Evolutionary conservation across 2,797 vertebrate genomes (phyloP).

Genomic region (Paguma larvata): DNA sequence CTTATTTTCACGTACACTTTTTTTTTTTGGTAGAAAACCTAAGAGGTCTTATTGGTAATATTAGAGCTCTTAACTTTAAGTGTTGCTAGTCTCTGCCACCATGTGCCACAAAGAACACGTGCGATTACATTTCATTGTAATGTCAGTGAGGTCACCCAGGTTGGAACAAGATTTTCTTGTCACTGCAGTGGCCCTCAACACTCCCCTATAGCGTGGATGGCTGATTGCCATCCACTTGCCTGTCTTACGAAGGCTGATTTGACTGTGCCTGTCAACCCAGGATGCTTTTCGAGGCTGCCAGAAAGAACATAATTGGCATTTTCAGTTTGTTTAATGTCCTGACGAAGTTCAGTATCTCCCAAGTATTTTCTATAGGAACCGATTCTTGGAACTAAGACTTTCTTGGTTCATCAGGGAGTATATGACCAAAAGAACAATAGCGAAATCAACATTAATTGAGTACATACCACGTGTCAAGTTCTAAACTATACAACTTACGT

Average conservation of each 20-base stretch:
- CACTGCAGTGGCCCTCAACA: too few species aligned
- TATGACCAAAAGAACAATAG: constrained; percentile 4
- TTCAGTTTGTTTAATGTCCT: constrained; percentile 45
- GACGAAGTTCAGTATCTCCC: background rate
- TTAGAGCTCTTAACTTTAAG: background rate
- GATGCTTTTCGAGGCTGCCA: background rate
- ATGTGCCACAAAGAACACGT: background rate
- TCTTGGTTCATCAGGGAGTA: background rate
- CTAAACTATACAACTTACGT: background rate
- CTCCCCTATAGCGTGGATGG: too few species aligned
- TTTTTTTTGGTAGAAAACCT: background rate
- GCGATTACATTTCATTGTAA: background rate
- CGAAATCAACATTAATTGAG: background rate
- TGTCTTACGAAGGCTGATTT: background rate
- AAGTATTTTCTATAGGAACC: background rate
- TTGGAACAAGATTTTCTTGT: background rate
- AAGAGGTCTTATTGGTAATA: background rate
- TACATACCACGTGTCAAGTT: background rate
- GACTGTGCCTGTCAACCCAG: background rate
- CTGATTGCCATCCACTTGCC: background rate
- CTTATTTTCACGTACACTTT: background rate
- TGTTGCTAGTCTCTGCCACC: background rate
- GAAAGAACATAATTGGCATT: constrained; percentile 39
- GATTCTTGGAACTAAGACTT: background rate
- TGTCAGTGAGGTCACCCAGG: background rate